phyloP scores from a whole-genome alignment of 2,888 invertebrate genomes.

The Siphonodentalium dalli region DNA sequence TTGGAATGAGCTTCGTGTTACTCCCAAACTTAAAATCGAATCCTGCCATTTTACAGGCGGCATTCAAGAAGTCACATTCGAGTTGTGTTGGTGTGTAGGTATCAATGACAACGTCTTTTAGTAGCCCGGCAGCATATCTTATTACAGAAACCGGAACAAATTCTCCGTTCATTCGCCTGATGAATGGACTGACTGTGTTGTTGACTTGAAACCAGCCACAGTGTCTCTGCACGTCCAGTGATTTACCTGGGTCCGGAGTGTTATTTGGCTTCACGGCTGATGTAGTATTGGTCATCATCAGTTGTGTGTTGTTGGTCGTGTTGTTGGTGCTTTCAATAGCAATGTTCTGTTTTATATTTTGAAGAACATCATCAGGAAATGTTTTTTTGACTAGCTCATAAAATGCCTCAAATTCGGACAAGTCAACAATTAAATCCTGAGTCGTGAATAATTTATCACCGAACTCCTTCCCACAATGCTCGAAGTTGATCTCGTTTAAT shows the following conservation, averaged over 20 bases:
- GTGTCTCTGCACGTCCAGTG: constrained; percentile 16
- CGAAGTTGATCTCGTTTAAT: constrained; percentile 89
- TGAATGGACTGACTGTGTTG: constrained; percentile 91
- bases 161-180: constrained; percentile 75
- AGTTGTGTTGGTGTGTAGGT: constrained; percentile 41
- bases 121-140: constrained; percentile 56
- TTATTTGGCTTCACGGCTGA: constrained; percentile 55
- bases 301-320: background rate
- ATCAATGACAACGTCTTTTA: constrained; percentile 41
- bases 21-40: constrained; percentile 55
- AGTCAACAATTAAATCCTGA: constrained; percentile 87
- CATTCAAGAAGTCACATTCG: constrained; percentile 57
- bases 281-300: constrained; percentile 76
- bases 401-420: constrained; percentile 86
- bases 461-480: constrained; percentile 89
- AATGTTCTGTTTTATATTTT: constrained; percentile 34
- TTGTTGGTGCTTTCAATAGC: background rate
- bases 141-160: constrained; percentile 78
- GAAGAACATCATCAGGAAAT: constrained; percentile 47
- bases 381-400: constrained; percentile 77
- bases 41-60: constrained; percentile 52
- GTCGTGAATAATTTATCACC: constrained; percentile 86
- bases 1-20: constrained; percentile 49
- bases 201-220: constrained; percentile 69
- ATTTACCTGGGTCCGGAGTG: background rate